phyloP scores from a whole-genome alignment of 2,113 vertebrate species.

The Bucco capensis region DNA sequence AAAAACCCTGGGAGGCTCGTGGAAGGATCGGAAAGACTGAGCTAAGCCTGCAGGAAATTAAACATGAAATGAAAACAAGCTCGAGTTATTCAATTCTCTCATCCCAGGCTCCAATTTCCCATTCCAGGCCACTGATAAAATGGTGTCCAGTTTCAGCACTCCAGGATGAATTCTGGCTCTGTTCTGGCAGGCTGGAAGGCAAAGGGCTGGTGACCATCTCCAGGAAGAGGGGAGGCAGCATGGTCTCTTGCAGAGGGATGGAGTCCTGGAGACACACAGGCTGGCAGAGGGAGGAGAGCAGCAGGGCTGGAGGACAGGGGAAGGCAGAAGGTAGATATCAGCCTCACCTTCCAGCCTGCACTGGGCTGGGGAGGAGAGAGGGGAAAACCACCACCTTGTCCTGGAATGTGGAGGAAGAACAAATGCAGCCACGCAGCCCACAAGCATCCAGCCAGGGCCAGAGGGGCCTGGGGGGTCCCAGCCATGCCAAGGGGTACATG shows the following conservation, averaged over 20 bases:
- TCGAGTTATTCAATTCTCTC: slow-evolving; percentile 82
- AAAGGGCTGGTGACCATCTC: slow-evolving; percentile 16
- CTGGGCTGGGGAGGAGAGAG: not conserved
- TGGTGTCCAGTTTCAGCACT: slow-evolving; percentile 73
- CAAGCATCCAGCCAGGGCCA: accelerated
- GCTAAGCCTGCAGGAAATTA: slow-evolving; percentile 96
- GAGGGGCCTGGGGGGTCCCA: not conserved
- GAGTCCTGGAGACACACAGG: not conserved
- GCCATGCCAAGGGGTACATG: not conserved
- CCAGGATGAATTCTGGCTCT: slow-evolving; percentile 63
- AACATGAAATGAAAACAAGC: slow-evolving; percentile 97
- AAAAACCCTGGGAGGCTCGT: slow-evolving; percentile 78
- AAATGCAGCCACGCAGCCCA: accelerated
- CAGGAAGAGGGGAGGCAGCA: not conserved
- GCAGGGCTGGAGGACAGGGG: not conserved
- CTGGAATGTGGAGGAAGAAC: not conserved
- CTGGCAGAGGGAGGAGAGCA: not conserved
- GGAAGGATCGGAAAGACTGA: slow-evolving; percentile 80
- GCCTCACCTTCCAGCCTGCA: not conserved
- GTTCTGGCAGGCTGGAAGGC: slow-evolving; percentile 50
- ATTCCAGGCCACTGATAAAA: slow-evolving; percentile 78
- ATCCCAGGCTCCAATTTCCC: slow-evolving; percentile 82
- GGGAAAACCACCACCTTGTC: not conserved
- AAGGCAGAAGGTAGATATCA: not conserved
- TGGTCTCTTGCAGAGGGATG: not conserved